Conservation (phyloP, 2,797 vertebrate species). For the Gymnothorax javanicus region DNA sequence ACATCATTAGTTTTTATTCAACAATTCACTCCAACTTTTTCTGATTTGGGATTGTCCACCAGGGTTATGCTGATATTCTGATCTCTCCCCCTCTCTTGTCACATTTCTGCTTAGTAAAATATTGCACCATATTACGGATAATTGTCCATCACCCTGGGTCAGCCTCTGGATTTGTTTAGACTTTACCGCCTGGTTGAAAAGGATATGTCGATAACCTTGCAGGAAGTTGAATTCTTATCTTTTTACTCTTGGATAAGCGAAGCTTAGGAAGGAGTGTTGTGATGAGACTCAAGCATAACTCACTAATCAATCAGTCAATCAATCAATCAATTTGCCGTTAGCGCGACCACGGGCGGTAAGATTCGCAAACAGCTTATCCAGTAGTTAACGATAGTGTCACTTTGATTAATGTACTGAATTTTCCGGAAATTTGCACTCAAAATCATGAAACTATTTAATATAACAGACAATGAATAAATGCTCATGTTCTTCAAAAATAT, state of each 20-base stretch:
- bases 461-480: background rate
- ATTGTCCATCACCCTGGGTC: background rate
- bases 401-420: background rate
- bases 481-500: background rate
- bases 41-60: too few relatives aligned
- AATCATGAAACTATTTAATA: background rate
- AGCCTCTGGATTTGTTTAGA: background rate
- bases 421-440: background rate
- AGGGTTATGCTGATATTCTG: background rate
- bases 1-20: too few relatives aligned
- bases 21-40: too few relatives aligned
- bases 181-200: background rate
- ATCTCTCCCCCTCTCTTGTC: background rate
- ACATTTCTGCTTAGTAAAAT: background rate
- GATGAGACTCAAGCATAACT: too few relatives aligned
- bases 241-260: background rate
- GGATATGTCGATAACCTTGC: background rate
- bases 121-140: background rate
- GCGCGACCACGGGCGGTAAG: too few relatives aligned
- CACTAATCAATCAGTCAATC: too few relatives aligned
- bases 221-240: background rate
- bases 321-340: too few relatives aligned
- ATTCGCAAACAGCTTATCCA: too few relatives aligned
- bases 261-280: too few relatives aligned
- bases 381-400: too few relatives aligned